Conservation (phyloP, 1,140 invertebrate species). For the Chrysomallon squamiferum region DNA sequence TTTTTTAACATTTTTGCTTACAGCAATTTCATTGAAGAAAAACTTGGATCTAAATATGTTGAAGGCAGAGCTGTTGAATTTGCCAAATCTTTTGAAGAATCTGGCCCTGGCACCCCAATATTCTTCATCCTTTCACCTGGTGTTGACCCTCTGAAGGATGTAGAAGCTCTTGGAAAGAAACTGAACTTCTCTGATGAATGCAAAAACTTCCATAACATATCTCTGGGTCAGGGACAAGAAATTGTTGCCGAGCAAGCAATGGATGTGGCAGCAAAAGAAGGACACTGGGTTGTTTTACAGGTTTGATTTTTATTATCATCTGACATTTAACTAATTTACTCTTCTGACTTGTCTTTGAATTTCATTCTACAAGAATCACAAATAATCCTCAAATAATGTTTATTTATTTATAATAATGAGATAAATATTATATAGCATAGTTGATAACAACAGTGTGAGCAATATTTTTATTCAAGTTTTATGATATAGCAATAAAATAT, state of each 20-base stretch:
- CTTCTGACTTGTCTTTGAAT: too few species aligned
- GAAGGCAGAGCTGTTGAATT: slow-evolving; percentile 89
- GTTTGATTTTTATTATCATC: too few species aligned
- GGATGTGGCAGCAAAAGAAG: slow-evolving; percentile 82
- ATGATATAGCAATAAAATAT: too few species aligned
- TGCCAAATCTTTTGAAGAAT: slow-evolving; percentile 93
- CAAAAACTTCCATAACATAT: slow-evolving; percentile 94
- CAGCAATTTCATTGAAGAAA: slow-evolving; percentile 92
- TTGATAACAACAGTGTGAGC: too few species aligned
- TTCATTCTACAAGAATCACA: too few species aligned
- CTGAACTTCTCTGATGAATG: slow-evolving; percentile 81
- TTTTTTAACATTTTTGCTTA: slow-evolving; percentile 5
- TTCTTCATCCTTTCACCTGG: slow-evolving; percentile 97
- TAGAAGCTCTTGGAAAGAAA: slow-evolving; percentile 86
- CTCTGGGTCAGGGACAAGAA: slow-evolving; percentile 95
- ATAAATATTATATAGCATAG: too few species aligned
- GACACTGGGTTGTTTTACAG: slow-evolving; percentile 95
- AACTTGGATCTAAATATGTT: slow-evolving; percentile 88
- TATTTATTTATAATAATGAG: too few species aligned
- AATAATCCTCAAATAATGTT: too few species aligned
- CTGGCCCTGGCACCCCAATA: slow-evolving; percentile 88
- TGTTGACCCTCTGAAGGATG: slow-evolving; percentile 94
- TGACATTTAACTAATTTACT: too few species aligned
- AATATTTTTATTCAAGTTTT: too few species aligned
- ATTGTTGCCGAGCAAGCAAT: slow-evolving; percentile 90